These are phyloP conservation scores for Cephalotes varians DNA, from an alignment of 2,888 invertebrate genomes.

Conservation along the genomic window DNA sequence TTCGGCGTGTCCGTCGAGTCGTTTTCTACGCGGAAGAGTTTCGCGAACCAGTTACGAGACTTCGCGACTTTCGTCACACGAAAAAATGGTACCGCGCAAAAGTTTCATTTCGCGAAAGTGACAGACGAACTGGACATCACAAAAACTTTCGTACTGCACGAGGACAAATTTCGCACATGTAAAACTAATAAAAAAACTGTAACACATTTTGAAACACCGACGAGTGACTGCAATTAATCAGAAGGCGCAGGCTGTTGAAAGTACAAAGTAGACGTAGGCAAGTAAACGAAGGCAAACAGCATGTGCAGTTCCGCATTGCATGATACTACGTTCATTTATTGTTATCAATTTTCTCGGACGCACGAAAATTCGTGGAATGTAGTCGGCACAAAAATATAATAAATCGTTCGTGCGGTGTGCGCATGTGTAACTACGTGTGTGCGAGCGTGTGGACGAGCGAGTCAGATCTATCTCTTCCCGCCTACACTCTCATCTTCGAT, in stretches of 20 bases:
- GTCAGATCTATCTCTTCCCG: slow-evolving; percentile 23
- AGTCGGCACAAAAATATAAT: slow-evolving; percentile 21
- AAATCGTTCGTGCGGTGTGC: slow-evolving; percentile 11
- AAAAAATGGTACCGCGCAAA: not conserved
- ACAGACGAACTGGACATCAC: not conserved
- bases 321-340: slow-evolving; percentile 10
- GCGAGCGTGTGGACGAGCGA: slow-evolving; percentile 19
- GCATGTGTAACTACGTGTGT: not conserved
- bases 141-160: not conserved
- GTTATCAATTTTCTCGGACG: not conserved
- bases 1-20: not conserved
- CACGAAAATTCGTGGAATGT: slow-evolving; percentile 9
- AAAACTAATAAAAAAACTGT: no score
- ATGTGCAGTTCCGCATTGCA: slow-evolving; percentile 4
- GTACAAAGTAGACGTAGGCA: slow-evolving; percentile 9
- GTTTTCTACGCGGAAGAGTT: slow-evolving; percentile 19
- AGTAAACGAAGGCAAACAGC: no score
- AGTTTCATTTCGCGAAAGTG: not conserved
- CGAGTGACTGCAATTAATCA: slow-evolving; percentile 7
- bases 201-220: slow-evolving; percentile 14
- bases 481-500: slow-evolving; percentile 34
- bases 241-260: not conserved
- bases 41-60: not conserved
- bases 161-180: not conserved
- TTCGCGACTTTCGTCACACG: not conserved